Percentiles rank a stretch among this genome's conserved stretches.
Conservation (phyloP, 1,140 invertebrate genomes). For the Ruditapes philippinarum region DNA sequence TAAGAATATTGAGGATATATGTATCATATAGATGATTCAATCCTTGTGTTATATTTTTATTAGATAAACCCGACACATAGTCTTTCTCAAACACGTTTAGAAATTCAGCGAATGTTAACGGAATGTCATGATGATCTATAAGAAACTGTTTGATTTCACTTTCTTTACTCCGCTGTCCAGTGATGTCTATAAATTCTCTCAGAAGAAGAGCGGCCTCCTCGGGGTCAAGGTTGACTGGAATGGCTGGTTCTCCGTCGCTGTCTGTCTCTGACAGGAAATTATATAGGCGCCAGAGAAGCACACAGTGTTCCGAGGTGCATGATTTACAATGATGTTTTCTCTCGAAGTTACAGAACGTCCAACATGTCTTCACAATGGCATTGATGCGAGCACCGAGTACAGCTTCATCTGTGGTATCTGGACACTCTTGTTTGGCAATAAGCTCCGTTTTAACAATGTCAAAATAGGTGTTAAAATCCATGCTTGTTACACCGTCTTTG, state of each 20-base stretch:
- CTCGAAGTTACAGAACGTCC: slow-evolving; percentile 56
- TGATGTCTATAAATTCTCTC: slow-evolving; percentile 41
- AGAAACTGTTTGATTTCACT: slow-evolving; percentile 27
- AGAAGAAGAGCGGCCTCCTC: slow-evolving; percentile 46
- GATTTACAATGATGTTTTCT: slow-evolving; percentile 22
- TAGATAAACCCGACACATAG: slow-evolving; percentile 7
- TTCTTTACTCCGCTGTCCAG: slow-evolving; percentile 53
- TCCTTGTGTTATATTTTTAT: slow-evolving; percentile 18
- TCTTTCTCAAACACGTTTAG: slow-evolving; percentile 63
- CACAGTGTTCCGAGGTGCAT: slow-evolving; percentile 32
- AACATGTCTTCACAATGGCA: slow-evolving; percentile 41
- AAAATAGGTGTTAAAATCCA: slow-evolving; percentile 59
- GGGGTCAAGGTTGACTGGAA: slow-evolving; percentile 22
- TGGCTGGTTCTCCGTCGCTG: slow-evolving; percentile 3
- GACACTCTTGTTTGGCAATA: slow-evolving; percentile 25
- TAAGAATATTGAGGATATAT: slow-evolving; percentile 52
- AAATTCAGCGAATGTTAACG: slow-evolving; percentile 45
- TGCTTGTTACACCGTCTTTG: neutral
- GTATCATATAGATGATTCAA: slow-evolving; percentile 45
- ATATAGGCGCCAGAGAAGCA: slow-evolving; percentile 48
- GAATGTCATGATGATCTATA: neutral
- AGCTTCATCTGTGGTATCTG: neutral
- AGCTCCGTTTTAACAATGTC: slow-evolving; percentile 43
- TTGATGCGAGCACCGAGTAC: neutral
- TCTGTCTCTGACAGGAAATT: slow-evolving; percentile 61